Conservation (phyloP, 37 sponge, comb jelly and placozoan genomes). For the Crambe crambe region DNA sequence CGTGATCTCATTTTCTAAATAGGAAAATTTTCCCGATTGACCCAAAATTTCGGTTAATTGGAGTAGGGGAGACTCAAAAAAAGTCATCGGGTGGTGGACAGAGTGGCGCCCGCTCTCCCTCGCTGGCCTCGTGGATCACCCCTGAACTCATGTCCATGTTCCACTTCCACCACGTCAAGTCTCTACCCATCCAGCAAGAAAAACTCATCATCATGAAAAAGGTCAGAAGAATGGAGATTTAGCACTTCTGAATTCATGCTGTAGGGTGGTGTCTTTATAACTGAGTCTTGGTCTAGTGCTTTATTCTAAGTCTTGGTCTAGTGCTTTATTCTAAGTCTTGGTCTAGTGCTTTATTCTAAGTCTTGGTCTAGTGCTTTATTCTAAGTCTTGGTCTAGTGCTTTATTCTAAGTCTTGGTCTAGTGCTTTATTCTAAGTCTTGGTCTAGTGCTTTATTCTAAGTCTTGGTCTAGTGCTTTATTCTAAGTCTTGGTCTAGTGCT, state of each 20-base stretch:
- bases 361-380: too few relatives aligned
- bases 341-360: too few relatives aligned
- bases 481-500: too few relatives aligned
- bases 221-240: slow-evolving; percentile 8
- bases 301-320: too few relatives aligned
- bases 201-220: slow-evolving; percentile 32
- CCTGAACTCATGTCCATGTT: slow-evolving; percentile 78
- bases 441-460: too few relatives aligned
- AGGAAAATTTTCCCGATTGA: slow-evolving; percentile 58
- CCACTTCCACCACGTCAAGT: slow-evolving; percentile 51
- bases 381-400: too few relatives aligned
- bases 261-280: too few relatives aligned
- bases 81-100: not conserved
- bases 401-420: too few relatives aligned
- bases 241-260: not conserved
- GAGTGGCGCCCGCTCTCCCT: not conserved
- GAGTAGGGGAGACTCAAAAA: slow-evolving; percentile 43
- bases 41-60: slow-evolving; percentile 62
- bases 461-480: too few relatives aligned
- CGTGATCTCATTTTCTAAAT: not conserved
- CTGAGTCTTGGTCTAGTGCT: too few relatives aligned
- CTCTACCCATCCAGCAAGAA: slow-evolving; percentile 40
- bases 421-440: too few relatives aligned
- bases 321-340: too few relatives aligned
- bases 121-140: slow-evolving; percentile 31